Evolutionary conservation across 2,113 vertebrate species (phyloP), one percentile per base, ranked within the genome.

Genomic region (Cairina moschata): DNA sequence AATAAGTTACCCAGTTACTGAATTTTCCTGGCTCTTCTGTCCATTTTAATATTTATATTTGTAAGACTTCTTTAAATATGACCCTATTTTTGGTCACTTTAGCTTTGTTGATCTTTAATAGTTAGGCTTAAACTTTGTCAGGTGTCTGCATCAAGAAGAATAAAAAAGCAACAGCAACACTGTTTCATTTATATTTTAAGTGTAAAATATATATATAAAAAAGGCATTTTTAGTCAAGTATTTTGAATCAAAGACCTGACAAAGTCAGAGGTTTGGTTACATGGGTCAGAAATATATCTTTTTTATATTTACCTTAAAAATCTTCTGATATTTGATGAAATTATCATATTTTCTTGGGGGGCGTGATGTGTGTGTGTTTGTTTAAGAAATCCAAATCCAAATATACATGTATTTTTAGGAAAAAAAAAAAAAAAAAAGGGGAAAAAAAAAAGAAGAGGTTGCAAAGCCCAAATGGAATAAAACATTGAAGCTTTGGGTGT

Each of bases 321-420:
- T 36, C 44, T 65, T 69, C 15, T 13, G 14, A 55, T 59, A 34
- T 72, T 65, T 87, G 17, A 76, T 72, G 40, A 75, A 72, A 56
- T 46, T 10, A 52, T 42, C 13, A 17, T 1, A 1, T 52, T 46
- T 60, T 58, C 26, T 56, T 59, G 46, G 18, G 20, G 46, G 9
- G 46, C 2, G 20, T 21, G 46, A 20, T 40, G 46, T 21, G 46
- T 20, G 20, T 21, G 46, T 2, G 48, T 14, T 17, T 63, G 23
- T 55, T 31, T 73, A 7, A 55, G 40, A 46, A 74, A 82, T 46
- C 14, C 31, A 25, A 42, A 48, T 78, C 54, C 5, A 44, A 18
- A 48, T 36, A 15, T 42, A 40, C 12, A 40, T 40, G 38, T 13
- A 7, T 15, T 4, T 69, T 40, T 1, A 0, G 2, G 63, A 21